These are phyloP conservation scores for Girardinichthys multiradiatus DNA, from an alignment of 2,113 vertebrate species.

Conservation along the genomic window DNA sequence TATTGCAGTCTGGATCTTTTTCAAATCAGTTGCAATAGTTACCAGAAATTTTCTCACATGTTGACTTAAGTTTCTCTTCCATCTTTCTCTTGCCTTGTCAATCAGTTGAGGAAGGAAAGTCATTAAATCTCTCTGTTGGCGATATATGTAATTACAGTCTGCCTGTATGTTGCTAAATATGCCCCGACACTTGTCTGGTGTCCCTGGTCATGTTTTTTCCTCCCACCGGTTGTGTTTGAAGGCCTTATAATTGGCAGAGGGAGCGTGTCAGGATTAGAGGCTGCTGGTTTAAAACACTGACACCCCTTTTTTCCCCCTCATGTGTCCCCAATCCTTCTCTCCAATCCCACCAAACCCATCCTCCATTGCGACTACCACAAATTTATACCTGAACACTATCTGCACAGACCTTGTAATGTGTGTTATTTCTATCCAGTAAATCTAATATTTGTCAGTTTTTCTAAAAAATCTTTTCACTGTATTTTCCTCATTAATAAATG, in stretches of 20 bases:
- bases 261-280: constrained; percentile 85
- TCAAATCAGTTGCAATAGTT: not conserved
- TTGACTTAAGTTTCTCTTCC: constrained; percentile 1
- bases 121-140: constrained; percentile 84
- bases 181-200: constrained; percentile 78
- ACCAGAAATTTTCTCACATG: not conserved
- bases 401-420: constrained; percentile 3
- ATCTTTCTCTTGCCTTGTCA: constrained; percentile 76
- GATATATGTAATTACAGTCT: constrained; percentile 86
- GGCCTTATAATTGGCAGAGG: constrained; percentile 83
- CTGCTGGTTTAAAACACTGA: constrained; percentile 78
- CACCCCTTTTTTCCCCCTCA: constrained; percentile 57
- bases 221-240: constrained; percentile 83
- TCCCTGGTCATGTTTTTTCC: constrained; percentile 85
- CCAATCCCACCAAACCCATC: not conserved
- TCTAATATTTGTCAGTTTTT: no score
- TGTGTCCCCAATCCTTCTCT: not conserved
- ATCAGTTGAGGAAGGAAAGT: constrained; percentile 80
- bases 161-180: constrained; percentile 85
- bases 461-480: no score
- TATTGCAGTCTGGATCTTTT: not conserved
- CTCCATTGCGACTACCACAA: constrained; percentile 42
- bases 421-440: not conserved
- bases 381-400: constrained; percentile 36
- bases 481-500: no score